Evolutionary conservation across 2,888 invertebrate species (phyloP), one percentile per base, ranked within the genome.

Genomic region (Bombylius discolor): DNA sequence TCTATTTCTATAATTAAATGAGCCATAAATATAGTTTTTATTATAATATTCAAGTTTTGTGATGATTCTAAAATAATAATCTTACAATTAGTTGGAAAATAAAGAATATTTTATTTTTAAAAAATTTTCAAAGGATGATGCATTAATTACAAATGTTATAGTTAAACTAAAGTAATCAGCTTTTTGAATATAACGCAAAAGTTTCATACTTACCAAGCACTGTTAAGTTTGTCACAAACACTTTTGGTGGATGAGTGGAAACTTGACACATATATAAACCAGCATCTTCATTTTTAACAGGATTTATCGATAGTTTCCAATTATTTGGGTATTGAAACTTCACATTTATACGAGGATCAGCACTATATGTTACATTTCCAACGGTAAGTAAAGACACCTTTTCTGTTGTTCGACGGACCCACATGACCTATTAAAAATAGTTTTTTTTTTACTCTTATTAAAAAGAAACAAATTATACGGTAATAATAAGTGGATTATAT

Each of bases 241-340:
- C 85, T 64, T 84, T 80, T 33, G 87, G 86, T 32, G 87, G 87
- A 74, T 87, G 85, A 49, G 87, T 87, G 56, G 87, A 87, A 68
- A 87, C 84, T 80, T 87, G 87, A 74, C 87, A 87, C 79, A 87
- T 84, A 68, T 87, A 87, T 56, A 83, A 75, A 32, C 87, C 87
- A 49, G 81, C 83, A 67, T 87, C 87, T 39, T 83, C 79, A 59
- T 79, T 78, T 65, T 82, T 83, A 45, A 86, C 84, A 55, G 84
- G 83, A 68, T 84, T 82, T 67, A 87, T 85, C 60, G 78, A 73
- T 47, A 84, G 74, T 56, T 83, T 77, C 84, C 84, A 84, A 67
- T 84, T 84, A 69, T 83, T 84, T 5, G 84, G 84, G 67, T 84
- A 84, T 70, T 83, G 83, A 67, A 81, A 84, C 67, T 80, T 81